phyloP scores from a whole-genome alignment of 2,888 invertebrate species.

The Drosophila tripunctata region DNA sequence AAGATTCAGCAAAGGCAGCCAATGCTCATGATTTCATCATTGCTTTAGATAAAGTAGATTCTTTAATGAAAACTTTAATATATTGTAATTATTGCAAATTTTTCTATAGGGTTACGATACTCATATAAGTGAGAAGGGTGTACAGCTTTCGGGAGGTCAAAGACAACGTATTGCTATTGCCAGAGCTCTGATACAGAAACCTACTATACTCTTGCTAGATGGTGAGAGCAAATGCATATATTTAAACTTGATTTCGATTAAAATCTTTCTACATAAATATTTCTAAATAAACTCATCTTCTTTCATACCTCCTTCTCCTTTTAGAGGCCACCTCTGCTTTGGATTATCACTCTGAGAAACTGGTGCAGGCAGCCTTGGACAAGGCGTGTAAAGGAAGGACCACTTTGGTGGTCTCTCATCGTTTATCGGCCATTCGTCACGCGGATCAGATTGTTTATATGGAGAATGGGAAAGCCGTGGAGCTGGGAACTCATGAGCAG shows the following conservation, averaged over 20 bases:
- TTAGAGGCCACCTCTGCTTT: conserved; percentile 92
- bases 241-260: not conserved
- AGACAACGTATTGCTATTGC: conserved; percentile 92
- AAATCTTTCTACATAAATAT: too few species aligned
- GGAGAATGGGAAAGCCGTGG: conserved; percentile 88
- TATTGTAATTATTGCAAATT: too few species aligned
- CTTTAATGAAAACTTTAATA: too few species aligned
- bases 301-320: too few species aligned
- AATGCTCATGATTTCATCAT: conserved; percentile 91
- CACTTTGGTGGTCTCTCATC: conserved; percentile 90
- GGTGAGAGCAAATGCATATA: conserved; percentile 33
- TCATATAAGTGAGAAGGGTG: conserved; percentile 90
- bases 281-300: too few species aligned
- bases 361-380: conserved; percentile 92
- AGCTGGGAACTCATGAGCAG: conserved; percentile 90
- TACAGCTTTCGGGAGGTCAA: conserved; percentile 92
- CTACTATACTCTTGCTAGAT: conserved; percentile 90
- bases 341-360: conserved; percentile 91
- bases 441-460: conserved; percentile 89
- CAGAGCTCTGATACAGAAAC: conserved; percentile 90
- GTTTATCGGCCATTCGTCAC: conserved; percentile 88
- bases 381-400: conserved; percentile 90
- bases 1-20: conserved; percentile 88
- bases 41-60: conserved; percentile 87
- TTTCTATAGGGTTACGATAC: conserved; percentile 90